Base-by-base conservation (phyloP, 1,140 invertebrate species). In the Bombus balteatus region DNA sequence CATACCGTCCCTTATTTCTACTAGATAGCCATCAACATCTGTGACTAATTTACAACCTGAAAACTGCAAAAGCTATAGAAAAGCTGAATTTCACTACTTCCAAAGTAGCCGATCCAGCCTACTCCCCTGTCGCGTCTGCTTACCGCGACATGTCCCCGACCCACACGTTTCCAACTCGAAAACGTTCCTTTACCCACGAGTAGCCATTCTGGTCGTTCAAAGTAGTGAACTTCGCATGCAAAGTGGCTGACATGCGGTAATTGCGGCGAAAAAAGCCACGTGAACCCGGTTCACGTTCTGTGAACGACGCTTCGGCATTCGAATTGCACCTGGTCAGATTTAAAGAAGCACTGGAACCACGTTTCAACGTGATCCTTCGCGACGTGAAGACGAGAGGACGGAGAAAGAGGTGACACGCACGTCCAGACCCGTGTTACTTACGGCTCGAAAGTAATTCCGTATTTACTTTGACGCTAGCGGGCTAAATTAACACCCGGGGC, bases 401-500 rank as follows among this genome's bases (percentile, higher is more conserved):
- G 59, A 70, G 53, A 32, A 18, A 34, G 65, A 18, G n/a, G n/a
- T 34, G 66, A 65, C 84, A 72, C 62, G 59, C 68, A 65, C 62
- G 47, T 53, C 53, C 84, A 66, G 39, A 53, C 78, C 80, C 39
- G 80, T 83, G 78, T 89, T 89, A 82, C 74, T 88, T 82, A 80
- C 65, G n/a, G 37, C 70, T 70, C 57, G 41, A 84, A 83, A 87
- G 88, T 86, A 89, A 87, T 89, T 85, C 43, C 79, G 78, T 87
- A 87, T 90, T 90, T 90, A 87, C 85, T 87, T 87, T 79, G 88
- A 89, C 88, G 88, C 84, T 89, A 74, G 72, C 78, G 62, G 68
- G 59, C 65, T 81, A 81, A 91, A 91, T 91, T 91, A 91, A 91
- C 79, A 89, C 85, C 72, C 89, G 28, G 70, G n/a, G 82, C 90